Conservation (phyloP, 92 coral and sea anemone species). For the Epizoanthus fatuus region DNA sequence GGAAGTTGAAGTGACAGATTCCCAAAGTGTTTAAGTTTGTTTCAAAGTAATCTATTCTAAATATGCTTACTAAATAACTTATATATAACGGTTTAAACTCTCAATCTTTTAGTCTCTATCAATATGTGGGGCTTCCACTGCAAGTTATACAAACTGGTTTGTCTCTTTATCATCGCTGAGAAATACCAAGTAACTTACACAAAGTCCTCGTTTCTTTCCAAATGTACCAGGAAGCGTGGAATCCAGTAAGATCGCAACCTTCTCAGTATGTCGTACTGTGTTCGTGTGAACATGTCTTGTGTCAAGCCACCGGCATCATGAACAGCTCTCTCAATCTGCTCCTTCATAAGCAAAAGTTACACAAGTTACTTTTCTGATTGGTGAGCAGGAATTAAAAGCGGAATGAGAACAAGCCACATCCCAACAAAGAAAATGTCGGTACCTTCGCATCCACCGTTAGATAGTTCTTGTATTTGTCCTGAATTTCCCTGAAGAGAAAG, state of each 20-base stretch:
- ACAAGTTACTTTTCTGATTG: background rate
- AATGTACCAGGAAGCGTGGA: slow-evolving; percentile 95
- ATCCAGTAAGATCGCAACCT: slow-evolving; percentile 98
- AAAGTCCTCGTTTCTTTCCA: slow-evolving; percentile 86
- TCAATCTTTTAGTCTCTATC: no score
- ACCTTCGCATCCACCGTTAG: slow-evolving; percentile 96
- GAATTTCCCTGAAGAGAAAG: slow-evolving; percentile 78
- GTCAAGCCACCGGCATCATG: slow-evolving; percentile 89
- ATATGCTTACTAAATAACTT: no score
- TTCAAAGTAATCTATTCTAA: no score
- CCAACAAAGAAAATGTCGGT: background rate
- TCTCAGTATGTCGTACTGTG: slow-evolving; percentile 93
- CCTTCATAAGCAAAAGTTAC: slow-evolving; percentile 48
- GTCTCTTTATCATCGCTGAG: no score
- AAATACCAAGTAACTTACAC: slow-evolving; percentile 64
- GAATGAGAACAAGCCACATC: background rate
- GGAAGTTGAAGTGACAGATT: no score
- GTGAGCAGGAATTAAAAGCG: background rate
- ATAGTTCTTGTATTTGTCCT: slow-evolving; percentile 93
- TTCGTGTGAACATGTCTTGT: slow-evolving; percentile 93
- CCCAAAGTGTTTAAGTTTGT: no score
- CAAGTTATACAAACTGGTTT: no score
- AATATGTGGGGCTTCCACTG: no score
- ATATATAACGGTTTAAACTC: no score
- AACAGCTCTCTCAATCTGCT: slow-evolving; percentile 91